Base-by-base conservation (phyloP, 1,140 invertebrate genomes). In the Zaprionus davidi region DNA sequence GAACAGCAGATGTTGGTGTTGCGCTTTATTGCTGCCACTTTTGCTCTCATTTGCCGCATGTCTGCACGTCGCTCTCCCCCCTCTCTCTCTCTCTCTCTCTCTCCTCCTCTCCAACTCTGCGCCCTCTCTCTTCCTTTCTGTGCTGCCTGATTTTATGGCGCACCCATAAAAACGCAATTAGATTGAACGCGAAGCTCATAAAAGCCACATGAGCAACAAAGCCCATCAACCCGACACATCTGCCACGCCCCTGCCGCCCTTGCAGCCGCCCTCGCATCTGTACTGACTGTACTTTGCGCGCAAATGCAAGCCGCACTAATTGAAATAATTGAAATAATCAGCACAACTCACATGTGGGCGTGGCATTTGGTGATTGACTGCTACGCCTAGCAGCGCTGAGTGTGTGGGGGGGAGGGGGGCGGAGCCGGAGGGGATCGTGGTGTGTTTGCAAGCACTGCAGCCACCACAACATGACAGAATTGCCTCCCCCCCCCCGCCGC, bases 151-250 rank as follows among this genome's bases (percentile, higher is more conserved):
- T 82, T 79, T 76, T 71, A 76, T 76, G 41, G 68, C 55, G 66
- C 58, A 53, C 76, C 57, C 70, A 87, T 86, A 86, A 86, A 83
- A 87, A 68, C 67, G 64, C 79, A 82, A 87, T 86, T 82, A 80
- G 77, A 87, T 82, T 82, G 83, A 82, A 79, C 57, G 66, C 53
- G 24, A 57, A 58, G 60, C 58, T 53, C 71, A 85, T 81, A 78
- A 84, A 81, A 81, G 75, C 78, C 75, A 81, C 82, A 85, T 76
- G 71, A 85, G 71, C 64, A 38, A 55, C 62, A 76, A 46, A 17
- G 28, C 20, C 49, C 60, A 63, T 46, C 41, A 34, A 44, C 31
- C 7, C 63, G 28, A 9, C 63, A 41, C 24, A 5, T 20, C 63
- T 36, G 13, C 20, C 34, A 11, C 22, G 31, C n/a, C 49, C 38